Evolutionary conservation across 2,113 vertebrate species (phyloP).

Genomic region (Pogonocichla stellata): DNA sequence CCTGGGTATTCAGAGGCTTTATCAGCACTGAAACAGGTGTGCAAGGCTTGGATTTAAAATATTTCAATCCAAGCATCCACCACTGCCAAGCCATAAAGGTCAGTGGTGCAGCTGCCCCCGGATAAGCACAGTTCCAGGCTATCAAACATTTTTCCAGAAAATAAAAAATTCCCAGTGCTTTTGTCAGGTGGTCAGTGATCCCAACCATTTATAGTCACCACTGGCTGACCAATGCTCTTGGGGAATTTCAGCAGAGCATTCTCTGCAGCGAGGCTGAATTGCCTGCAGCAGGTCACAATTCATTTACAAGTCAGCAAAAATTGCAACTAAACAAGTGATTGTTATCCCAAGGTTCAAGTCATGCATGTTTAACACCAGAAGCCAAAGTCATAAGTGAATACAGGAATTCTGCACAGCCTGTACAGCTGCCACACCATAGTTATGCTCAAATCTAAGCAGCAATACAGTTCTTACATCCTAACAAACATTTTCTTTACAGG

Average conservation of each 20-base stretch:
- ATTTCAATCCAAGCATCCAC: background rate
- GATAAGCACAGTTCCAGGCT: background rate
- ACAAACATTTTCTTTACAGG: background rate
- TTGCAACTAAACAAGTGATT: background rate
- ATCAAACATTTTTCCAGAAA: background rate
- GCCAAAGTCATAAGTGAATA: background rate
- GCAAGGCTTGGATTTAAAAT: background rate
- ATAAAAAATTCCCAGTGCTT: background rate
- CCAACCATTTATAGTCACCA: background rate
- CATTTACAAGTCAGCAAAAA: slow-evolving; percentile 49
- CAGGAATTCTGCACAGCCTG: background rate
- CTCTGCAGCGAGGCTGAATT: slow-evolving; percentile 5
- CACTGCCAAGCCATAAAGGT: background rate
- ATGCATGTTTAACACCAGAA: slow-evolving; percentile 42
- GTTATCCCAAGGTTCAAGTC: slow-evolving; percentile 52
- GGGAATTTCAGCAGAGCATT: slow-evolving; percentile 33
- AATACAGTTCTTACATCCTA: background rate
- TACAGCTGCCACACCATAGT: background rate
- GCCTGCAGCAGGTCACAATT: slow-evolving; percentile 33
- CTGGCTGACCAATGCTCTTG: slow-evolving; percentile 49
- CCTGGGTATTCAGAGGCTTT: background rate
- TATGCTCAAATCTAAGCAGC: background rate
- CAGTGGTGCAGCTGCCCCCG: background rate
- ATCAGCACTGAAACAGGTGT: background rate
- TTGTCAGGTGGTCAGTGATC: background rate